These are phyloP conservation scores for Calameuta idolon DNA, from an alignment of 2,888 invertebrate species.

Conservation along the genomic window DNA sequence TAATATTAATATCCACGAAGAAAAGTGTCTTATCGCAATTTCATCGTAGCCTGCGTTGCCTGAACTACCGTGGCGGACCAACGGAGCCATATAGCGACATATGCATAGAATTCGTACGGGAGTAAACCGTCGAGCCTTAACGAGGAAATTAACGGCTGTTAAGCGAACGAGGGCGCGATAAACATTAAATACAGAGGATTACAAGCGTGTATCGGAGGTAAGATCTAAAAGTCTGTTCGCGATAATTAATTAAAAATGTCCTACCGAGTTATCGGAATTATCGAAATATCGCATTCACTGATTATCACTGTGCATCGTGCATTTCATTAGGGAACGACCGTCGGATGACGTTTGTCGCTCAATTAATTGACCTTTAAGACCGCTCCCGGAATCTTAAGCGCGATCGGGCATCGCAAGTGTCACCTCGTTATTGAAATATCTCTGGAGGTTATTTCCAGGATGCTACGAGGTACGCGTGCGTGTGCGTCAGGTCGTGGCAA, in stretches of 20 bases:
- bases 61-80: not conserved
- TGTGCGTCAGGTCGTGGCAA: not conserved
- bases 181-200: not conserved
- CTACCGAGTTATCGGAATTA: not conserved
- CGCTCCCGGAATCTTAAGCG: not conserved
- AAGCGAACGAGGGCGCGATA: not conserved
- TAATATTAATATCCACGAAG: not conserved
- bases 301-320: no score
- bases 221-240: not conserved
- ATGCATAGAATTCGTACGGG: not conserved
- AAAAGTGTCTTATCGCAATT: not conserved
- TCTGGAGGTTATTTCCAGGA: not conserved
- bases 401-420: not conserved
- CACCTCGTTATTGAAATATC: not conserved
- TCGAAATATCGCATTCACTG: not conserved
- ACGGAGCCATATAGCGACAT: not conserved
- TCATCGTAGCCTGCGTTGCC: not conserved
- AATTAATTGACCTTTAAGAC: not conserved
- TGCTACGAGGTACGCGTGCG: not conserved
- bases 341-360: not conserved
- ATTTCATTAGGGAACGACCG: not conserved
- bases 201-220: not conserved
- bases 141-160: not conserved
- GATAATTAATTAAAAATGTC: not conserved
- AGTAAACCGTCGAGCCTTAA: not conserved